Evolutionary conservation across 2,888 invertebrate species (phyloP), one percentile per base, ranked within the genome.

Genomic region (Hybos culiciformis): DNA sequence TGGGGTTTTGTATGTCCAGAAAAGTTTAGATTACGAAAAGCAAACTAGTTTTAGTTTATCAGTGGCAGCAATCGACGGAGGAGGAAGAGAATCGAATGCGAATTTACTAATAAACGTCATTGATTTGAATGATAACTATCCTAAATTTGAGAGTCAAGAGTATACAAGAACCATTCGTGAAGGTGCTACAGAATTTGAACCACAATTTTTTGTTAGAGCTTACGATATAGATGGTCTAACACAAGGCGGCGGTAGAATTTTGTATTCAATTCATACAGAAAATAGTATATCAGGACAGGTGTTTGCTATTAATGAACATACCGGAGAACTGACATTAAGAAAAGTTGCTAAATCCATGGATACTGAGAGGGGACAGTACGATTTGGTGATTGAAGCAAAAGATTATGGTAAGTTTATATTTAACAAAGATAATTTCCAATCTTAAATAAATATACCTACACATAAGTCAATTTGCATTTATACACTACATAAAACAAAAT

Each of bases 21-120:
- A 73, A 48, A 54, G 63, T 6, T 62, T 90, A 37, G 86, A 91
- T 58, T 83, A 83, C 56, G 90, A 91, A 58, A 74, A 73, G 11
- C 83, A 85, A 52, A 81, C 80, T 52, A 80, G 80, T 45, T 90
- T 83, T 50, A 83, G 83, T 45, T 62, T 90, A 44, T 84, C 83
- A 1, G 71, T 85, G 41, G 81, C 83, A 48, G 90, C 87, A 0
- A 75, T 72, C 48, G 90, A 91, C 57, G 85, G 85, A 1, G 87
- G 88, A 0, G 83, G 81, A 0, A 74, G 75, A 50, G 73, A 79
- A 12, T 73, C 80, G 0, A 77, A 80, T 21, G 77, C 78, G 0
- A 81, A 81, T 60, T 67, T 85, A 29, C 74, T 77, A 39, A 71
- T 86, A 12, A 79, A 81, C 49, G 70, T 86, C 0, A 57, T 77